phyloP scores from a whole-genome alignment of 2,113 vertebrate genomes.

The Melanotaenia duboulayi region DNA sequence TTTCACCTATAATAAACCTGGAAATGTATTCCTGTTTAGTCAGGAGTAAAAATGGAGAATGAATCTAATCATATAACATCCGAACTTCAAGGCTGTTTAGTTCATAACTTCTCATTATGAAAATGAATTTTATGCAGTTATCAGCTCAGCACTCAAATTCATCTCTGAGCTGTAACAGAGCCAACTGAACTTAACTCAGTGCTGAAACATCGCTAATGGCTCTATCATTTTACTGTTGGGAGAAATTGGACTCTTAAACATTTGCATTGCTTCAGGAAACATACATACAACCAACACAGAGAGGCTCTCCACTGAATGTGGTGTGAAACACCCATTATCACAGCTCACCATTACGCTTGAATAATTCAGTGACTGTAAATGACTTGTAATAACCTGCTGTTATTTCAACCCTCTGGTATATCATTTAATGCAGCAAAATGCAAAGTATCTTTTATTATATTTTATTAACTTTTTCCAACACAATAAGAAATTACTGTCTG shows the following conservation, averaged over 20 bases:
- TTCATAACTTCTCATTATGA: conserved; percentile 14
- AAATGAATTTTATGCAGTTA: neutral
- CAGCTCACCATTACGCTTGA: conserved; percentile 30
- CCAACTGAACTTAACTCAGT: neutral
- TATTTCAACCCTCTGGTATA: conserved; percentile 29
- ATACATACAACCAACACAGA: conserved; percentile 24
- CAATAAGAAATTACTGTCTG: conserved; percentile 4
- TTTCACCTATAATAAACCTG: neutral
- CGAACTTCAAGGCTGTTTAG: neutral
- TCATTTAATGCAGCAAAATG: conserved; percentile 23
- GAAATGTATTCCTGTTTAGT: neutral
- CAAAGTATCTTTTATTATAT: conserved; percentile 7
- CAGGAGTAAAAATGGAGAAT: neutral
- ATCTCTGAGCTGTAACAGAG: conserved; percentile 10
- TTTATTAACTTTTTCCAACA: conserved; percentile 23
- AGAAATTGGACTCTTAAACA: conserved; percentile 43
- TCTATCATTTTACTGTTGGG: conserved; percentile 11
- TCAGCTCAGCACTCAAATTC: conserved; percentile 1
- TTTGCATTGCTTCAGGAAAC: conserved; percentile 26
- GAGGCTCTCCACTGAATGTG: neutral
- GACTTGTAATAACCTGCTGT: conserved; percentile 50
- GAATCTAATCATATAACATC: neutral
- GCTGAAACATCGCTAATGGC: conserved; percentile 12
- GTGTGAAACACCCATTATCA: conserved; percentile 15
- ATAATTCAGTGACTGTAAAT: conserved; percentile 52